A percentile compares a stretch with the other conserved stretches of the same genome.
These are phyloP conservation scores for Tetrax tetrax DNA, from an alignment of 2,113 vertebrate species.

Conservation along the genomic window DNA sequence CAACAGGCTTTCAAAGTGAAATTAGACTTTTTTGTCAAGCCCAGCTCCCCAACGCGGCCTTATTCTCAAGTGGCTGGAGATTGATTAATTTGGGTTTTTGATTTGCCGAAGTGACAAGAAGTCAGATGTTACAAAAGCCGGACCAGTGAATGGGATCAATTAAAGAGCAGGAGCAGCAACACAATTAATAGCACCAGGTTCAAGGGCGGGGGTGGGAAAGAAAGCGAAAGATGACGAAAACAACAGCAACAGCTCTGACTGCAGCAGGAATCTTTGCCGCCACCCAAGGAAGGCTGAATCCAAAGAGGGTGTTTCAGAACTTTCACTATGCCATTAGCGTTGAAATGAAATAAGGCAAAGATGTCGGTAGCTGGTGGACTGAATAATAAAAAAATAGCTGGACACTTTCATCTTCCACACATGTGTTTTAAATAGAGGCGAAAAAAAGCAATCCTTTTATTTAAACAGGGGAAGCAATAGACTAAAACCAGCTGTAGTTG, in stretches of 20 bases:
- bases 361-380: constrained; percentile 61
- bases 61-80: constrained; percentile 68
- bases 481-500: constrained; percentile 63
- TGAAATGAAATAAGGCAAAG: constrained; percentile 66
- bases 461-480: constrained; percentile 62
- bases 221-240: constrained; percentile 62
- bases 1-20: constrained; percentile 73
- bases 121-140: constrained; percentile 56
- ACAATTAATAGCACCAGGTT: constrained; percentile 64
- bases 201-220: neutral
- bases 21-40: constrained; percentile 68
- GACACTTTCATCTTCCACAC: constrained; percentile 70
- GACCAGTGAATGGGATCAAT: constrained; percentile 63
- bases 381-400: constrained; percentile 73
- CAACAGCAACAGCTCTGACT: constrained; percentile 71
- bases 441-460: constrained; percentile 71
- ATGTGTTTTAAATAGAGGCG: constrained; percentile 70
- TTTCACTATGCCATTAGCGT: constrained; percentile 54
- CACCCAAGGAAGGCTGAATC: constrained; percentile 57
- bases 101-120: constrained; percentile 61
- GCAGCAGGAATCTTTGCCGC: constrained; percentile 63
- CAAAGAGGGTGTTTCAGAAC: constrained; percentile 65
- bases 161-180: constrained; percentile 67
- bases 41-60: constrained; percentile 55
- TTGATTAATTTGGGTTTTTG: constrained; percentile 72